These are phyloP conservation scores for Melanotus villosus DNA, from an alignment of 2,888 invertebrate species.

Conservation along the genomic window DNA sequence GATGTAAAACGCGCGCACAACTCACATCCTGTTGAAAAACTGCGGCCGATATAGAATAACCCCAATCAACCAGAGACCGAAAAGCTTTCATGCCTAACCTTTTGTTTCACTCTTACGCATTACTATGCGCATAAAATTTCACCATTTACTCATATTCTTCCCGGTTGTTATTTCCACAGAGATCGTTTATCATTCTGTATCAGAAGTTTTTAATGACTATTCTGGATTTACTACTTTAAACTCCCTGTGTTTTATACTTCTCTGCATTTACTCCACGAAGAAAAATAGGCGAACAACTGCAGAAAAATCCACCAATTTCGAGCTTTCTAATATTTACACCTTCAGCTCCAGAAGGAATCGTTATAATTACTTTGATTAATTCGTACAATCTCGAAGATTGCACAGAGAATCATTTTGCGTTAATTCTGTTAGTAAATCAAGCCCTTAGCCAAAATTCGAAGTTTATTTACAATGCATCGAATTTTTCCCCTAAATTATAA, in stretches of 20 bases:
- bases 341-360: no score
- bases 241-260: constrained; percentile 19
- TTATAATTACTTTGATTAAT: no score
- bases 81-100: constrained; percentile 26
- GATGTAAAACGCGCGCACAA: constrained; percentile 51
- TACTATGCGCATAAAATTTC: constrained; percentile 35
- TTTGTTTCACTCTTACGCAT: constrained; percentile 32
- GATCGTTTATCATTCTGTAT: constrained; percentile 53
- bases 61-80: constrained; percentile 36
- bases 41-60: constrained; percentile 49
- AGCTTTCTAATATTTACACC: no score
- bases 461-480: no score
- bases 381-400: no score
- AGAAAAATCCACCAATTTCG: not conserved
- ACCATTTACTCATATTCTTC: constrained; percentile 28
- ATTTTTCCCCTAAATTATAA: no score
- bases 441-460: no score
- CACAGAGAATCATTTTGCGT: no score
- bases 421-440: no score
- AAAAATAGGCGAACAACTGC: constrained; percentile 7
- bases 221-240: constrained; percentile 36
- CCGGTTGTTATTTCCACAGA: constrained; percentile 37
- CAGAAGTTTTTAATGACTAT: constrained; percentile 53
- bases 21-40: constrained; percentile 49
- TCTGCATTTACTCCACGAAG: constrained; percentile 15